These are phyloP conservation scores for Hedychridium roseum DNA, from an alignment of 2,888 invertebrate species.

Conservation along the genomic window DNA sequence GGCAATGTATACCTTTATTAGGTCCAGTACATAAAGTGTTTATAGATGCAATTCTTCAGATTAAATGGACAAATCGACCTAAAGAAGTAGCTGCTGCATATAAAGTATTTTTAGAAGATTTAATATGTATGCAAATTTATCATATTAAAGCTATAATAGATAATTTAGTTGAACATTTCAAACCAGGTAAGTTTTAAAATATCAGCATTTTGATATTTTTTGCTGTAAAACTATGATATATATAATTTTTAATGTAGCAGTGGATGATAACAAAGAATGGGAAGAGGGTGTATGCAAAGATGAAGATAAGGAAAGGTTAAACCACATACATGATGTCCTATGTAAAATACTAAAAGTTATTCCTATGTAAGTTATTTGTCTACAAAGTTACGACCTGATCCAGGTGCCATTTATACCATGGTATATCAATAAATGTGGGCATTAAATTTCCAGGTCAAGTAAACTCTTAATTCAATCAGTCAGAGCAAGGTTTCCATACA, in stretches of 20 bases:
- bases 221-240: conserved; percentile 12
- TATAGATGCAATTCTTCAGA: conserved; percentile 69
- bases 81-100: conserved; percentile 67
- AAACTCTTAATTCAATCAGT: conserved; percentile 74
- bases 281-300: conserved; percentile 69
- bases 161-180: conserved; percentile 70
- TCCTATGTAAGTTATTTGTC: conserved; percentile 67
- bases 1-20: conserved; percentile 69
- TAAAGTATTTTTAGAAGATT: conserved; percentile 72
- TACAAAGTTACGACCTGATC: conserved; percentile 3
- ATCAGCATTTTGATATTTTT: conserved; percentile 5
- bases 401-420: not conserved
- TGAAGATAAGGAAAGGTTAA: conserved; percentile 68
- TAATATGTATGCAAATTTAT: conserved; percentile 74
- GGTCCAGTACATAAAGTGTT: conserved; percentile 68
- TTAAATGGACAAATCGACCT: conserved; percentile 69
- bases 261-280: conserved; percentile 68
- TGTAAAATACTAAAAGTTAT: conserved; percentile 65
- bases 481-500: conserved; percentile 78
- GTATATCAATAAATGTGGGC: no score
- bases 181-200: conserved; percentile 64
- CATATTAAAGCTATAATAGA: conserved; percentile 71
- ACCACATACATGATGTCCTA: conserved; percentile 71
- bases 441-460: conserved; percentile 69
- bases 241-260: conserved; percentile 41